Conservation (phyloP, 1,140 invertebrate species). For the Philopotamus ludificatus region DNA sequence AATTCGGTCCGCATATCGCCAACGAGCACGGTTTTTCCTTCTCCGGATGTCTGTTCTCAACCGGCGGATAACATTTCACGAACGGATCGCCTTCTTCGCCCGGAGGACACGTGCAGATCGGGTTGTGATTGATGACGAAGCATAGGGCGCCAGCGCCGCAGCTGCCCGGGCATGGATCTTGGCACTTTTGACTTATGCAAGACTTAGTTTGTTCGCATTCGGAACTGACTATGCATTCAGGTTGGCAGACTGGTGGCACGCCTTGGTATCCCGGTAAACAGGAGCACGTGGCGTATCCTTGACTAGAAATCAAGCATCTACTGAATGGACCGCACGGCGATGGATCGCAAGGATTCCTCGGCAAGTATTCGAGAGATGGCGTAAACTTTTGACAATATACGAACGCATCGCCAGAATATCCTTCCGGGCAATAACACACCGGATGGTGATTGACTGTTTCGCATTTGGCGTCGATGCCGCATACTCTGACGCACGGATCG, state of each 20-base stretch:
- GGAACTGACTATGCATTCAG: constrained; percentile 76
- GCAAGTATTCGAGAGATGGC: constrained; percentile 46
- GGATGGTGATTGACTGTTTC: constrained; percentile 75
- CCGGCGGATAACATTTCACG: constrained; percentile 62
- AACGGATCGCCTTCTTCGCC: constrained; percentile 79
- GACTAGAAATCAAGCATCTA: constrained; percentile 67
- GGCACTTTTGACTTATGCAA: constrained; percentile 76
- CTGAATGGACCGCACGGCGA: constrained; percentile 79
- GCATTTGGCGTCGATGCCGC: constrained; percentile 73
- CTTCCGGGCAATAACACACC: constrained; percentile 72
- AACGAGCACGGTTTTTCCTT: constrained; percentile 70
- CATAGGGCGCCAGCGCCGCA: constrained; percentile 75
- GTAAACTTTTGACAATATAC: constrained; percentile 64
- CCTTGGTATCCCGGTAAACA: constrained; percentile 78
- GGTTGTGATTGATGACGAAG: constrained; percentile 77
- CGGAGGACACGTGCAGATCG: constrained; percentile 75
- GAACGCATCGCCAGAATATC: constrained; percentile 76
- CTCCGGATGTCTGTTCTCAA: constrained; percentile 49
- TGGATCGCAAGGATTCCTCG: constrained; percentile 64
- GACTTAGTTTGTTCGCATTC: constrained; percentile 75
- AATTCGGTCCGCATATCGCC: constrained; percentile 82
- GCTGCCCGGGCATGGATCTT: constrained; percentile 74
- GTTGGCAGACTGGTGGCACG: constrained; percentile 74
- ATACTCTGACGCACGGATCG: constrained; percentile 75
- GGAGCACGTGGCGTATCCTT: constrained; percentile 74